Evolutionary conservation across 2,888 invertebrate species (phyloP), one percentile per base, ranked within the genome.

Genomic region (Rhamnusium bicolor): DNA sequence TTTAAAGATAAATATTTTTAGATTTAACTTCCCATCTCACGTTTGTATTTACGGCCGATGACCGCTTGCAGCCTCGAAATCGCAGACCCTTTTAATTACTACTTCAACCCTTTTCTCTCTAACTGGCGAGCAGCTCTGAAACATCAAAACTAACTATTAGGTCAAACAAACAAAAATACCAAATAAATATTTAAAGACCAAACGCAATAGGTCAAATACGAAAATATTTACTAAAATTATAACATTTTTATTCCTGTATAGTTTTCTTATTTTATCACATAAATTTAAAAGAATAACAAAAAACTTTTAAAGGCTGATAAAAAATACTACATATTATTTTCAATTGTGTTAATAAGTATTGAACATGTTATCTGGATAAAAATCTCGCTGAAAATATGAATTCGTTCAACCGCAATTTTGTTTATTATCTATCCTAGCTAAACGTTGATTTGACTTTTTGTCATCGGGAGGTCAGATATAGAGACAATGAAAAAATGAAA

Each of bases 391-490:
- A 65, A 40, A 60, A 63, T 62, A 53, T 65, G 71, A 21, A 74
- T 47, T 67, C 58, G 70, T 58, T 67, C 72, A 75, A 78, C 76
- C 79, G 74, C 75, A 65, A 65, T 69, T 58, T 71, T 73, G 72
- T 72, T 76, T 75, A 76, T 80, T 77, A 78, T 80, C 79, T 68
- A 69, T 78, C 76, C 69, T 63, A 75, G 75, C 51, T 65, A 68
- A 69, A 71, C 74, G 73, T 75, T 76, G 78, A 79, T 79, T 75
- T 68, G 66, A 70, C 73, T 75, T 78, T 81, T 80, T 79, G 69
- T 75, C 70, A 79, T 77, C 76, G 74, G 29, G 76, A 81, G 81
- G 80, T 84, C 83, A 83, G 81, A 81, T 82, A 79, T 63, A 79
- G 71, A 68, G 73, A 80, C 68, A 68, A 76, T 77, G 72, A 74